These are phyloP conservation scores for Hippocampus guttulatus DNA, from an alignment of 2,113 vertebrate species.

Conservation along the genomic window DNA sequence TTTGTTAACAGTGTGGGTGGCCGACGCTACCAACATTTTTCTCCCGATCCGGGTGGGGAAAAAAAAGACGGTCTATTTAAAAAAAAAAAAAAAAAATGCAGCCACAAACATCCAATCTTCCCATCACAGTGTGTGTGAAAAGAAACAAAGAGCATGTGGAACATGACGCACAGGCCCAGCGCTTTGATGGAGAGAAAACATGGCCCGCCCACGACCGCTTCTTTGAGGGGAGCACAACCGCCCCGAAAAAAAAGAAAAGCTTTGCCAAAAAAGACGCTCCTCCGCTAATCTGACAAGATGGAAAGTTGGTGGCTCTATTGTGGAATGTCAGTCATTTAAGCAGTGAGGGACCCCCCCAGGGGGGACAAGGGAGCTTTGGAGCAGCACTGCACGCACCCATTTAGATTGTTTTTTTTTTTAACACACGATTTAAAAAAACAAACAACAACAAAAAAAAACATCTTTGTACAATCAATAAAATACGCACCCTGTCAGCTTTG, in stretches of 20 bases:
- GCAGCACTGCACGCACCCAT: neutral
- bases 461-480: slow-evolving; percentile 54
- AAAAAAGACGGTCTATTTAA: slow-evolving; percentile 8
- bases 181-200: slow-evolving; percentile 60
- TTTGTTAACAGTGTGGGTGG: neutral
- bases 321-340: neutral
- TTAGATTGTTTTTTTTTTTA: neutral
- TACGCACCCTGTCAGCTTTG: slow-evolving; percentile 35
- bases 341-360: neutral
- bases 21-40: slow-evolving; percentile 28
- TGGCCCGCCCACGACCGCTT: neutral
- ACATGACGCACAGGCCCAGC: slow-evolving; percentile 60
- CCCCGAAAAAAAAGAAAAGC: neutral
- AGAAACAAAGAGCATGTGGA: slow-evolving; percentile 64
- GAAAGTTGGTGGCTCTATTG: neutral
- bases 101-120: neutral
- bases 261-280: neutral
- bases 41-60: neutral
- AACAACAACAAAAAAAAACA: slow-evolving; percentile 22
- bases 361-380: neutral
- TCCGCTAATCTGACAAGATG: neutral
- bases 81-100: slow-evolving; percentile 15
- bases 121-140: slow-evolving; percentile 13
- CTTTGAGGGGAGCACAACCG: neutral
- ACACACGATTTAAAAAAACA: slow-evolving; percentile 24